Conservation (phyloP, 2,888 invertebrate genomes). For the Hyposoter dolosus region DNA sequence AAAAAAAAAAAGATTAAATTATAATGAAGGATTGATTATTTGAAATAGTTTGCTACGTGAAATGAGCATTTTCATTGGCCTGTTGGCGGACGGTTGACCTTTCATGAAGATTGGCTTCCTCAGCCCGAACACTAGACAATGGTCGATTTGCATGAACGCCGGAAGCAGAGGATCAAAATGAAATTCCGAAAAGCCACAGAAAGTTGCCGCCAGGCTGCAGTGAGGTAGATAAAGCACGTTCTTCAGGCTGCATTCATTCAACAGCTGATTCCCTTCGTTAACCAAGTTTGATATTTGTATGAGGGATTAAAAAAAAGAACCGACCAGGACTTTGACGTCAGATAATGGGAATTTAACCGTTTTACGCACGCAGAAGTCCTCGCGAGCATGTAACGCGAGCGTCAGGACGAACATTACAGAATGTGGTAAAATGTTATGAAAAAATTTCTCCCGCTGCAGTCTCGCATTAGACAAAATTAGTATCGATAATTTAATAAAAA, state of each 20-base stretch:
- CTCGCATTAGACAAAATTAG: neutral
- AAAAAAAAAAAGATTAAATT: neutral
- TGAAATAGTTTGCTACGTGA: neutral
- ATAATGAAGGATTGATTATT: neutral
- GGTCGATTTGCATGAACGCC: slow-evolving; percentile 16
- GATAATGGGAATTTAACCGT: neutral
- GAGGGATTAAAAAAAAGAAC: neutral
- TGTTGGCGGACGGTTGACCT: slow-evolving; percentile 9
- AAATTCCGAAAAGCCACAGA: slow-evolving; percentile 25
- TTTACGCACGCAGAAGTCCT: neutral
- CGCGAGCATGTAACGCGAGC: neutral
- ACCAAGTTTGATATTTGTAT: neutral
- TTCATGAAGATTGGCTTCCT: neutral
- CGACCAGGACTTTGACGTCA: neutral
- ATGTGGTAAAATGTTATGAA: neutral
- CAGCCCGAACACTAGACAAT: slow-evolving; percentile 5
- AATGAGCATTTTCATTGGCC: slow-evolving; percentile 3
- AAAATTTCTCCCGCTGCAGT: neutral
- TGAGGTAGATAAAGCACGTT: slow-evolving; percentile 55
- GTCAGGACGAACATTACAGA: neutral
- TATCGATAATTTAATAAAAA: neutral
- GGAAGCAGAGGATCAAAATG: slow-evolving; percentile 4
- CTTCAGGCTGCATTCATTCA: slow-evolving; percentile 2
- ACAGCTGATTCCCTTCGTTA: neutral
- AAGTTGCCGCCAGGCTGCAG: slow-evolving; percentile 10